These are phyloP conservation scores for Mustela lutreola DNA, from an alignment of 2,113 vertebrate genomes.

Conservation along the genomic window DNA sequence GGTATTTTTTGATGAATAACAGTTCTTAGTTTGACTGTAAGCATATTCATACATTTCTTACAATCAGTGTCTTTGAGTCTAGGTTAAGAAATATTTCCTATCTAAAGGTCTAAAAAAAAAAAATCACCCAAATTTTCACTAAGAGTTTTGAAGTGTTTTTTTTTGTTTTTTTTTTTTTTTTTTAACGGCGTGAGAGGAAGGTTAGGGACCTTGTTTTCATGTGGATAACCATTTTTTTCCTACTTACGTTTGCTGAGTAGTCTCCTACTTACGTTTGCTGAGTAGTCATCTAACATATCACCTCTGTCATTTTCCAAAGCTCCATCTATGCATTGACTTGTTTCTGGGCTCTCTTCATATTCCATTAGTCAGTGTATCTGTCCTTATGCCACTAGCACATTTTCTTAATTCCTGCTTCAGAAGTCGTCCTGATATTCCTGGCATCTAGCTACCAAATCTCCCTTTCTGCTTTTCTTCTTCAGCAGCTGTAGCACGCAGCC, in stretches of 20 bases:
- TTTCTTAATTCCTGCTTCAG: not conserved
- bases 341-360: not conserved
- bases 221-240: not conserved
- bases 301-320: not conserved
- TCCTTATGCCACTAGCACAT: not conserved
- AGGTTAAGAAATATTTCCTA: not conserved
- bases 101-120: not conserved
- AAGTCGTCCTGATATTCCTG: not conserved
- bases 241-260: not conserved
- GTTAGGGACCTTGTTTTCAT: not conserved
- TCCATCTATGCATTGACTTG: not conserved
- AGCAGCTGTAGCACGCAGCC: not conserved
- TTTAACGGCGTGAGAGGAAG: not conserved
- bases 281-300: not conserved
- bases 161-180: conserved; percentile 53
- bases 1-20: not conserved
- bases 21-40: conserved; percentile 9
- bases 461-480: not conserved
- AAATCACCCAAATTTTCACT: not conserved
- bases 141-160: not conserved
- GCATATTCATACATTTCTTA: not conserved
- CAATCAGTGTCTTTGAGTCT: not conserved
- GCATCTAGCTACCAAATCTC: not conserved
- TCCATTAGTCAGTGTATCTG: not conserved
- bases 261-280: not conserved